Conservation (phyloP, 2,113 vertebrate species). For the Pedetes capensis region DNA sequence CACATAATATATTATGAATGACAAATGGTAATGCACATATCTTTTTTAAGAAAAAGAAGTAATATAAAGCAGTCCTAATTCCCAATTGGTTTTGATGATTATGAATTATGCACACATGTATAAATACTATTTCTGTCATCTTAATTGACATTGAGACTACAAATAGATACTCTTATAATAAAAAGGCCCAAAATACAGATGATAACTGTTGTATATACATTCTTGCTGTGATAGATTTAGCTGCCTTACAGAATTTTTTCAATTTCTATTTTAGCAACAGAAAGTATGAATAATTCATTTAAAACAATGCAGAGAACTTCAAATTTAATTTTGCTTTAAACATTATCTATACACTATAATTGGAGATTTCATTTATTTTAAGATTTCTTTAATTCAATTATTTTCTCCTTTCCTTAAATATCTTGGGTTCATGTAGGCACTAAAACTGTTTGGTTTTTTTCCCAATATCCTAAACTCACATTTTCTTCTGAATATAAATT, state of each 20-base stretch:
- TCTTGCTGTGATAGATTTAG: background rate
- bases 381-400: background rate
- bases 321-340: constrained; percentile 1
- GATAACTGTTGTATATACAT: background rate
- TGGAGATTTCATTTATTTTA: background rate
- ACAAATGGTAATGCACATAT: constrained; percentile 2
- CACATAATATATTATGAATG: background rate
- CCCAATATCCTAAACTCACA: background rate
- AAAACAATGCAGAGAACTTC: background rate
- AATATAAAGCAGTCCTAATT: background rate
- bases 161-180: background rate
- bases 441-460: background rate
- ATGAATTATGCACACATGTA: background rate
- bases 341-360: background rate
- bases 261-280: constrained; percentile 21
- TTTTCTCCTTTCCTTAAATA: background rate
- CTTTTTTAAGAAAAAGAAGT: background rate
- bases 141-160: background rate
- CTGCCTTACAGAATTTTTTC: background rate
- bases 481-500: constrained; percentile 14
- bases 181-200: constrained; percentile 4
- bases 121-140: background rate
- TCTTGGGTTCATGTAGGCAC: background rate
- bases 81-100: background rate
- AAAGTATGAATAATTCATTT: constrained; percentile 32